These are phyloP conservation scores for Anastatus disparis DNA, from an alignment of 1,140 invertebrate species.

Conservation along the genomic window DNA sequence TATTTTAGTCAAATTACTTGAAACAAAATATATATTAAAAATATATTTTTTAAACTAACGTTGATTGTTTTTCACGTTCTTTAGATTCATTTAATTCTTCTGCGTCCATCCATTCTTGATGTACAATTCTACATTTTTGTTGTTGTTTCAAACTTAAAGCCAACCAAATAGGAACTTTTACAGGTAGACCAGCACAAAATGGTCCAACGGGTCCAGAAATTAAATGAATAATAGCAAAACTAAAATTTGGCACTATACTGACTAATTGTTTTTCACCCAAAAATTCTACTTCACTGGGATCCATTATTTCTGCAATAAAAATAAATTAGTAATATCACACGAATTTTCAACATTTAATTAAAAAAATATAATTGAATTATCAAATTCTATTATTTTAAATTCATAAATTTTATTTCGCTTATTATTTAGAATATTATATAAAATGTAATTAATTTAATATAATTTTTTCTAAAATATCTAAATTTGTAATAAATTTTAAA, in stretches of 20 bases:
- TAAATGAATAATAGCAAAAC: conserved; percentile 78
- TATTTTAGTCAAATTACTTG: no score
- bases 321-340: no score
- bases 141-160: conserved; percentile 92
- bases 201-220: conserved; percentile 84
- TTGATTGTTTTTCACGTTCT: conserved; percentile 82
- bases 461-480: no score
- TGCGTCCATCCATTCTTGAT: conserved; percentile 94
- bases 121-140: conserved; percentile 90
- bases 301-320: no score
- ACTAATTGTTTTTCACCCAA: conserved; percentile 88
- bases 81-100: conserved; percentile 84
- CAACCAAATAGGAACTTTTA: conserved; percentile 90
- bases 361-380: no score
- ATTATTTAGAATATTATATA: no score
- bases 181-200: conserved; percentile 84
- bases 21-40: background rate
- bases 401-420: no score
- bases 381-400: no score
- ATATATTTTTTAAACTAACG: conserved; percentile 63
- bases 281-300: conserved; percentile 92
- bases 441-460: no score
- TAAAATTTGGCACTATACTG: conserved; percentile 92
- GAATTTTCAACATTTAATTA: no score
- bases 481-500: no score